Evolutionary conservation across 2,113 vertebrate genomes (phyloP).

Genomic region (Ancistrus triradiatus): DNA sequence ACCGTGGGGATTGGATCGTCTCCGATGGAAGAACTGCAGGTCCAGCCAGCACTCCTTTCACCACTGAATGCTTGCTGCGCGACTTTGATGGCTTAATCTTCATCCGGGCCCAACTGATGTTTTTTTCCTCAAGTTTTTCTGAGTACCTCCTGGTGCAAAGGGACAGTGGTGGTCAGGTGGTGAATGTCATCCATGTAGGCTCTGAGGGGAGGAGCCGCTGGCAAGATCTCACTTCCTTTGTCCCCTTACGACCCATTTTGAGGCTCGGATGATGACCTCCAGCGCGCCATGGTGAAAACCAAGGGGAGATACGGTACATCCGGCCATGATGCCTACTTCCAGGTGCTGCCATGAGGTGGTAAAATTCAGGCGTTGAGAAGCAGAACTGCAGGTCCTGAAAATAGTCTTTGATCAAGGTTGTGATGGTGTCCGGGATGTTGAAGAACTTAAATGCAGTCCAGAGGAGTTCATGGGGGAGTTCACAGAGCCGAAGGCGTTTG

Average conservation of each 20-base stretch:
- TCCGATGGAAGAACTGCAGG: not conserved
- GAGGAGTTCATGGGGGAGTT: not conserved
- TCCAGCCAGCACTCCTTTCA: slow-evolving; percentile 6
- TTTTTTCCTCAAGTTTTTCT: not conserved
- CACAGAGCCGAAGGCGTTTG: slow-evolving; percentile 1
- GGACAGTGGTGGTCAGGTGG: not conserved
- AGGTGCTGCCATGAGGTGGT: slow-evolving; percentile 5
- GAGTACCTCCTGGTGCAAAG: not conserved
- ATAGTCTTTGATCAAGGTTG: not conserved
- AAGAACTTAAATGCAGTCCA: slow-evolving; percentile 9
- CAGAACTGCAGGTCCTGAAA: slow-evolving; percentile 14
- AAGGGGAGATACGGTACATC: slow-evolving; percentile 12
- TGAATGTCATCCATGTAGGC: no score
- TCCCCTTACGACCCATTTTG: no score
- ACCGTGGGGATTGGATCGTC: slow-evolving; percentile 17
- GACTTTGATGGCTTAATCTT: slow-evolving; percentile 18
- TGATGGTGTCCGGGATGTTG: not conserved
- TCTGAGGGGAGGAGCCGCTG: no score
- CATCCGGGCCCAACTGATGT: slow-evolving; percentile 22
- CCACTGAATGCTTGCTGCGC: slow-evolving; percentile 19
- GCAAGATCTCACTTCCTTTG: no score
- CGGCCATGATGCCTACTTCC: slow-evolving; percentile 8
- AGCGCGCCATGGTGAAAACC: slow-evolving; percentile 6
- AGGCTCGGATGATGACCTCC: slow-evolving; percentile 16
- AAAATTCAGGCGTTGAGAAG: not conserved